Conservation (phyloP, 1,140 invertebrate genomes). For the Agrypnia vestita region DNA sequence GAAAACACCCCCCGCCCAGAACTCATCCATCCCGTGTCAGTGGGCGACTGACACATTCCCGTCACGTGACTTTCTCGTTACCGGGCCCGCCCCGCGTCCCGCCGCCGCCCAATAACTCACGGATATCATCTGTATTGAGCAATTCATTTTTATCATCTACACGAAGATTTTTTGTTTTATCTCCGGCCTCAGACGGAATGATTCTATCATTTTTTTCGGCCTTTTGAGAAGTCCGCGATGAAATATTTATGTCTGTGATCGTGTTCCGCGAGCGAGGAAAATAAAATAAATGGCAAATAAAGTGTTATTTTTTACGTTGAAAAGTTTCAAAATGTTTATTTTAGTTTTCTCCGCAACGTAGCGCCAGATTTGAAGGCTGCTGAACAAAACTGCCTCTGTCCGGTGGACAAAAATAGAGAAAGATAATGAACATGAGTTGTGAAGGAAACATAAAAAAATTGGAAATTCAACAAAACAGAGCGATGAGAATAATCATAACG, state of each 20-base stretch:
- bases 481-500: no score
- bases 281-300: constrained; percentile 1
- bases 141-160: constrained; percentile 23
- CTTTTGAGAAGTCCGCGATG: not conserved
- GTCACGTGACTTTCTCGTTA: constrained; percentile 30
- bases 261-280: not conserved
- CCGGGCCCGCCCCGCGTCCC: not conserved
- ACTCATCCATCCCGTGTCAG: constrained; percentile 26
- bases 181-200: not conserved
- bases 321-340: no score
- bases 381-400: no score
- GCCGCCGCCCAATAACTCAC: not conserved
- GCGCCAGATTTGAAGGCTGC: no score
- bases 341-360: no score
- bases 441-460: no score
- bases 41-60: constrained; percentile 18
- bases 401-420: no score
- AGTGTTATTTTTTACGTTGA: no score
- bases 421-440: no score
- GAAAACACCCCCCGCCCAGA: not conserved
- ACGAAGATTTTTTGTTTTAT: constrained; percentile 23
- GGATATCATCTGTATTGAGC: constrained; percentile 12
- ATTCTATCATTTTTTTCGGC: constrained; percentile 17
- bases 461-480: no score
- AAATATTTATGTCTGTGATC: constrained; percentile 22